Conservation (phyloP, 2,888 invertebrate genomes). For the Drosophila falleni region DNA sequence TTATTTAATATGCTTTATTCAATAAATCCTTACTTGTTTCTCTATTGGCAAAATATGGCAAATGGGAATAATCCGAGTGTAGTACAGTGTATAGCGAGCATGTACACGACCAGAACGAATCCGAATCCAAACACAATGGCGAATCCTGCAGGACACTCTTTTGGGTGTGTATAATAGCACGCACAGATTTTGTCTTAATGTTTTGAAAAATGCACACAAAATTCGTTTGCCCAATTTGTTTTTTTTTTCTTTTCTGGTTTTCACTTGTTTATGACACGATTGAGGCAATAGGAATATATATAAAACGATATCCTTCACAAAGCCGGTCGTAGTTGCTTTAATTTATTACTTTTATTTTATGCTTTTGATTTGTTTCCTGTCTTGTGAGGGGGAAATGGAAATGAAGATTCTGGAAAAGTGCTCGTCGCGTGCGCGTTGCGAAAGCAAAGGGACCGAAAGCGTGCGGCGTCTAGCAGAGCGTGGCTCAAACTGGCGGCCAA, state of each 20-base stretch:
- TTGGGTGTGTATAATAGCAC: constrained; percentile 67
- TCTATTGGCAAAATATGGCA: constrained; percentile 49
- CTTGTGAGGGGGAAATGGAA: constrained; percentile 25
- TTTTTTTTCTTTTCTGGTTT: constrained; percentile 17
- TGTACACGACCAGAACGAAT: constrained; percentile 23
- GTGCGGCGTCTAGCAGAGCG: constrained; percentile 76
- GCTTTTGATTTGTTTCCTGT: constrained; percentile 15
- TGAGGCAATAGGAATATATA: constrained; percentile 40
- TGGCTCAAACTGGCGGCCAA: constrained; percentile 78
- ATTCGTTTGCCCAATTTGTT: constrained; percentile 21
- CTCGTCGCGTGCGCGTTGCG: constrained; percentile 57
- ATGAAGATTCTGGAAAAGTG: constrained; percentile 46
- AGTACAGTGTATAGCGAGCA: constrained; percentile 32
- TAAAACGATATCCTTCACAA: constrained; percentile 43
- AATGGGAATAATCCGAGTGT: constrained; percentile 57
- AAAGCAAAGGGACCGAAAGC: constrained; percentile 59
- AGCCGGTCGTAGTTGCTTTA: constrained; percentile 44
- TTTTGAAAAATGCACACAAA: constrained; percentile 26
- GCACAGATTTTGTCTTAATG: constrained; percentile 48
- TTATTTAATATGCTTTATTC: not conserved
- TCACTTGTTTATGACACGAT: constrained; percentile 31
- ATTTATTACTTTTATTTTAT: constrained; percentile 9
- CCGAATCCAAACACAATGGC: constrained; percentile 28
- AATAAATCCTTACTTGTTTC: constrained; percentile 61
- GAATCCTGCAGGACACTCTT: constrained; percentile 65